These are phyloP conservation scores for Pithys albifrons DNA, from an alignment of 2,113 vertebrate species.

Conservation along the genomic window DNA sequence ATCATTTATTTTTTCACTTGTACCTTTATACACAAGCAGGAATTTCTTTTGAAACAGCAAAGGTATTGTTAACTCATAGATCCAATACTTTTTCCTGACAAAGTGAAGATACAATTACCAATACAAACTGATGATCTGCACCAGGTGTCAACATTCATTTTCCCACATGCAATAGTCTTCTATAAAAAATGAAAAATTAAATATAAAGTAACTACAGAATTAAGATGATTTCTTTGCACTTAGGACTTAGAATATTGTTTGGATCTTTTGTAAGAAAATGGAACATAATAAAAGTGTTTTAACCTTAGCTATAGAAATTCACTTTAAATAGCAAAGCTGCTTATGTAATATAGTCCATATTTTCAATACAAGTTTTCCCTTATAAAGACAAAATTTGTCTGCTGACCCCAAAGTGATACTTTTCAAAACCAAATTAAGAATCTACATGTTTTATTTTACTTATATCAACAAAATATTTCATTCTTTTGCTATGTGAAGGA, in stretches of 20 bases:
- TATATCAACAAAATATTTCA: conserved; percentile 13
- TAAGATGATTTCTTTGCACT: neutral
- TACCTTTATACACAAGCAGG: neutral
- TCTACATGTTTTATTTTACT: neutral
- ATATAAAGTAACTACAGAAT: neutral
- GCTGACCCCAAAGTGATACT: neutral
- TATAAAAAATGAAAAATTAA: neutral
- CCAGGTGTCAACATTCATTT: neutral
- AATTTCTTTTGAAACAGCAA: neutral
- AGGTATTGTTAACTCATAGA: neutral
- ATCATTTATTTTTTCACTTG: neutral
- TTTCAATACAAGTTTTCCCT: neutral
- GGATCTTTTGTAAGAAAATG: neutral
- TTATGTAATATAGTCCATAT: neutral
- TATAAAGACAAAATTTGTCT: conserved; percentile 1
- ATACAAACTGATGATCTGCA: neutral
- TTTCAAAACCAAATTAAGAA: conserved; percentile 18
- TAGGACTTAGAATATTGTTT: neutral
- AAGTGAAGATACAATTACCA: neutral
- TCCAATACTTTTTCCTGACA: neutral
- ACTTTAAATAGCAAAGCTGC: neutral
- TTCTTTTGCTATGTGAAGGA: neutral
- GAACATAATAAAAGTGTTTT: neutral
- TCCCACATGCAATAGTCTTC: neutral
- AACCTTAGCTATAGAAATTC: neutral